Conservation (phyloP, 2,888 invertebrate species). For the Atethmia centrago region DNA sequence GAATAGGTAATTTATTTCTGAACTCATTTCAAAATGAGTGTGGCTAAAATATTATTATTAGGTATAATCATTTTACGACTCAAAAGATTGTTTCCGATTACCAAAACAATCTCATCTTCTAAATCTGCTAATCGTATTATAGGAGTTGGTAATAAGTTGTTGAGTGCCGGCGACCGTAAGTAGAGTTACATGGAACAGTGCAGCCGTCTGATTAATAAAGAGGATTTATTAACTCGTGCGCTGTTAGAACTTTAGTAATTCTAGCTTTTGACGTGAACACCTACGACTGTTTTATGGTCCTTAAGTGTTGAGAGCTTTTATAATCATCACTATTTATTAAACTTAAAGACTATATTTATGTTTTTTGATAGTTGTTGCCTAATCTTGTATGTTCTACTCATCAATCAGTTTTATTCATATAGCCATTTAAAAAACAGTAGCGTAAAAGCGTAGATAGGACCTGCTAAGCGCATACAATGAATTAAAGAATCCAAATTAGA, state of each 20-base stretch:
- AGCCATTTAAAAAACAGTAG: not conserved
- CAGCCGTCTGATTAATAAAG: conserved; percentile 47
- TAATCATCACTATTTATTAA: conserved; percentile 18
- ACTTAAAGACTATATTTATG: not conserved
- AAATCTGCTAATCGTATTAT: conserved; percentile 19
- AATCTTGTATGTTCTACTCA: not conserved
- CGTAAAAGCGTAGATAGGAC: not conserved
- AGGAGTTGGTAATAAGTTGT: conserved; percentile 34
- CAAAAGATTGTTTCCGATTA: conserved; percentile 6
- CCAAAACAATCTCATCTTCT: conserved; percentile 13
- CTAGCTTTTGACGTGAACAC: conserved; percentile 28
- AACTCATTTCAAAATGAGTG: not conserved
- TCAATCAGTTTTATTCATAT: not conserved
- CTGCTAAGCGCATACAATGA: not conserved
- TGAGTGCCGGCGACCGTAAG: conserved; percentile 6
- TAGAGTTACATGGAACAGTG: conserved; percentile 26
- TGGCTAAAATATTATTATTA: not conserved
- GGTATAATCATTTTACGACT: not conserved
- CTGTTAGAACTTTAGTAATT: conserved; percentile 40
- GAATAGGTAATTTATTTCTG: not conserved
- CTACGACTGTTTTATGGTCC: conserved; percentile 4
- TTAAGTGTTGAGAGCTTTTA: conserved; percentile 30
- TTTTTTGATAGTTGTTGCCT: not conserved
- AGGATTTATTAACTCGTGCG: conserved; percentile 53
- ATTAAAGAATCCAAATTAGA: not conserved